Conservation (phyloP, 2,888 invertebrate genomes). For the Laothoe populi region DNA sequence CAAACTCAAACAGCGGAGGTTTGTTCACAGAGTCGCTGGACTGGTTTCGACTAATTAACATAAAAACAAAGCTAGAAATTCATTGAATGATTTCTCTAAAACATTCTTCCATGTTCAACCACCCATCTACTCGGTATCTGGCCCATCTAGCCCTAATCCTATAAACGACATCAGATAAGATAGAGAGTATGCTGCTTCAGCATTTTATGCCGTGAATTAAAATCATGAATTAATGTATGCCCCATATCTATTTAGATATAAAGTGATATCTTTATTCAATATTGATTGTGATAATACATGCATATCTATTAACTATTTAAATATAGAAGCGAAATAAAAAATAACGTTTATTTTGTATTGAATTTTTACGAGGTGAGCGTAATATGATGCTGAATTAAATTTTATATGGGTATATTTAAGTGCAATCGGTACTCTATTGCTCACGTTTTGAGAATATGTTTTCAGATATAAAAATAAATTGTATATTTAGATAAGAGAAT, state of each 20-base stretch:
- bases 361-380: constrained; percentile 10
- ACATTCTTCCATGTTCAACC: constrained; percentile 70
- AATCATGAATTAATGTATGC: constrained; percentile 53
- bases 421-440: constrained; percentile 12
- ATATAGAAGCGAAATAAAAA: constrained; percentile 16
- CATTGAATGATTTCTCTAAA: constrained; percentile 77
- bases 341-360: constrained; percentile 17
- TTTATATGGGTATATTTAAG: constrained; percentile 1
- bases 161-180: constrained; percentile 82
- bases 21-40: constrained; percentile 59
- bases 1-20: constrained; percentile 75
- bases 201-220: constrained; percentile 56
- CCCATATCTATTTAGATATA: constrained; percentile 49
- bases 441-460: constrained; percentile 2
- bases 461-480: constrained; percentile 23
- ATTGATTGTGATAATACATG: constrained; percentile 3
- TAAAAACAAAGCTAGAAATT: constrained; percentile 80
- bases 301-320: not conserved
- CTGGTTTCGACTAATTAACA: constrained; percentile 75
- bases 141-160: constrained; percentile 79
- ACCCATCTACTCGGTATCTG: constrained; percentile 74
- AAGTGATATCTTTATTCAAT: constrained; percentile 46
- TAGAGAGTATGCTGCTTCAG: constrained; percentile 53
- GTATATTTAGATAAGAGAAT: not conserved
- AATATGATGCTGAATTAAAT: constrained; percentile 9